Conservation (phyloP, 1,140 invertebrate genomes). For the Spodoptera frugiperda region DNA sequence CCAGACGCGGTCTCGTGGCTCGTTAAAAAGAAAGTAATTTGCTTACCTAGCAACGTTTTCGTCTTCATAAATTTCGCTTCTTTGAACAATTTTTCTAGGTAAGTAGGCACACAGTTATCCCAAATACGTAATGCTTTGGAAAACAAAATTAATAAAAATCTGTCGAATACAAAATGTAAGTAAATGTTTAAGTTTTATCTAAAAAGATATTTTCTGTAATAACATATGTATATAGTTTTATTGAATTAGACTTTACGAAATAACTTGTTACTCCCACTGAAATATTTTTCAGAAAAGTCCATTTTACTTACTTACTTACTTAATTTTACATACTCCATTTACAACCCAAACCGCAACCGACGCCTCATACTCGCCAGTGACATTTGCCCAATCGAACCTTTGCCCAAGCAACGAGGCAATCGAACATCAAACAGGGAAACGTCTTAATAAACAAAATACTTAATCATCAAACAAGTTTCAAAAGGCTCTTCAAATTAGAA, state of each 20-base stretch:
- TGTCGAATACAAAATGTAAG: no score
- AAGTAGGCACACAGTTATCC: background rate
- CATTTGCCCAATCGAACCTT: no score
- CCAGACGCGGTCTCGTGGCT: background rate
- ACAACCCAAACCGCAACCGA: no score
- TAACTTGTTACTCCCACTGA: no score
- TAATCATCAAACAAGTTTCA: background rate
- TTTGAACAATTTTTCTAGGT: background rate
- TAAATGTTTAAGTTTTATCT: background rate
- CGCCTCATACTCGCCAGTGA: no score
- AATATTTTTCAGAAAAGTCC: no score
- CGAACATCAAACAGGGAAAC: background rate
- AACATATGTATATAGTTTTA: no score
- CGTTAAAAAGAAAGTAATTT: constrained; percentile 3
- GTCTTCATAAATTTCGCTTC: constrained; percentile 15
- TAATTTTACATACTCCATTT: no score
- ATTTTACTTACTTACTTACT: no score
- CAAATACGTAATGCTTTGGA: background rate
- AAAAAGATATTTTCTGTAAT: no score
- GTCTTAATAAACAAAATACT: background rate
- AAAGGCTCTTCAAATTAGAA: background rate
- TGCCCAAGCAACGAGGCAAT: background rate
- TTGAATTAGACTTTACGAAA: no score
- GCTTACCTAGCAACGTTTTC: background rate
- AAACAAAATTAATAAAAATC: no score